These are phyloP conservation scores for Resseliella maxima DNA, from an alignment of 2,888 invertebrate genomes.

Conservation along the genomic window DNA sequence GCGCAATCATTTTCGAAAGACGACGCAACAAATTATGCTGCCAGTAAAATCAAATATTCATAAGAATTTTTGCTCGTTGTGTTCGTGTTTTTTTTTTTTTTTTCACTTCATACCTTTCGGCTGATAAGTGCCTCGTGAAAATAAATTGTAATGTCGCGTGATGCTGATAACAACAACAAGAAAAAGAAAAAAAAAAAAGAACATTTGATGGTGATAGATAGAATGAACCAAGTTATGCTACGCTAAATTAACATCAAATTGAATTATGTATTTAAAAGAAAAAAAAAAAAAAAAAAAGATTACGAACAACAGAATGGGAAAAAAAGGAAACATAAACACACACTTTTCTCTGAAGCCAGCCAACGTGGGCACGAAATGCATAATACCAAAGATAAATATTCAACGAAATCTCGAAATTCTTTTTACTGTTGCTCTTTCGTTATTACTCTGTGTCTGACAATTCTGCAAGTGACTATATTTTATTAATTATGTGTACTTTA, in stretches of 20 bases:
- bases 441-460: not conserved
- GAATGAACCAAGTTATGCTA: not conserved
- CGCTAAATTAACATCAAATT: constrained; percentile 53
- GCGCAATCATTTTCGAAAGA: not conserved
- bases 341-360: no score
- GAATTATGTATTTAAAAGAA: constrained; percentile 12
- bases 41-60: constrained; percentile 36
- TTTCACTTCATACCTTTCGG: not conserved
- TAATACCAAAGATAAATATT: constrained; percentile 20
- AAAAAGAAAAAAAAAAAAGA: not conserved
- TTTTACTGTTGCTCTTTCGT: not conserved
- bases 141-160: not conserved
- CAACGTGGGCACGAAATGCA: not conserved
- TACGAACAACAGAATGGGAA: not conserved
- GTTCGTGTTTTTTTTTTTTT: not conserved
- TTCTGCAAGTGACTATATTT: constrained; percentile 11
- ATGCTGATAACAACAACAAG: not conserved
- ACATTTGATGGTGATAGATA: not conserved
- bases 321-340: no score
- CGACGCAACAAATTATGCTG: not conserved
- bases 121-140: constrained; percentile 1
- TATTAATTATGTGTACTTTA: not conserved
- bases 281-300: not conserved
- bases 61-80: not conserved
- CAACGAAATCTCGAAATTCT: not conserved